phyloP scores from a whole-genome alignment of 2,797 vertebrate species.

The Onychomys torridus region DNA sequence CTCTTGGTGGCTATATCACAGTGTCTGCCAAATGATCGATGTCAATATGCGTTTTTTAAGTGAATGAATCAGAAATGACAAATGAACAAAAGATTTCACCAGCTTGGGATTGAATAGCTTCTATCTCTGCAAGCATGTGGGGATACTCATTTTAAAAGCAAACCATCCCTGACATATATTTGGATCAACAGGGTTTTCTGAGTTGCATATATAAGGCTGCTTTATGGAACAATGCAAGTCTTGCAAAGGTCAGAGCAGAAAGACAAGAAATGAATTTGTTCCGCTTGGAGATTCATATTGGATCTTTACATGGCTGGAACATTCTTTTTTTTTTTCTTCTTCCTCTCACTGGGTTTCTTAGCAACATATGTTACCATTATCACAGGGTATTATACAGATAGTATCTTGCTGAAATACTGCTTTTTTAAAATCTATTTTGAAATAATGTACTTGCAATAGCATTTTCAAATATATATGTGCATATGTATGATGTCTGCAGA shows the following conservation, averaged over 20 bases:
- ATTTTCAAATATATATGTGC: conserved; percentile 18
- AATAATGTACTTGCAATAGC: not conserved
- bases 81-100: conserved; percentile 4
- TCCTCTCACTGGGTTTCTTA: conserved; percentile 62
- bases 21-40: conserved; percentile 1
- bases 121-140: not conserved
- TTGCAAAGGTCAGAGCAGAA: conserved; percentile 55
- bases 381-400: not conserved
- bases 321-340: conserved; percentile 12
- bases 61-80: conserved; percentile 10
- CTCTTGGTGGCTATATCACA: not conserved
- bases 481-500: conserved; percentile 27
- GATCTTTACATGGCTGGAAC: conserved; percentile 51
- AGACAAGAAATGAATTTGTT: conserved; percentile 69
- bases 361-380: conserved; percentile 29
- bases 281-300: conserved; percentile 50
- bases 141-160: conserved; percentile 18
- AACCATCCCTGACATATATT: not conserved
- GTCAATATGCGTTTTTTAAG: not conserved
- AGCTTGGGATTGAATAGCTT: not conserved
- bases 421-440: conserved; percentile 22
- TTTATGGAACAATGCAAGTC: conserved; percentile 45
- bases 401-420: conserved; percentile 14
- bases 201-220: conserved; percentile 39
- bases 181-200: not conserved